Evolutionary conservation across 53 echinoderm and acorn worm species (phyloP).

Genomic region (Holothuria scabra): DNA sequence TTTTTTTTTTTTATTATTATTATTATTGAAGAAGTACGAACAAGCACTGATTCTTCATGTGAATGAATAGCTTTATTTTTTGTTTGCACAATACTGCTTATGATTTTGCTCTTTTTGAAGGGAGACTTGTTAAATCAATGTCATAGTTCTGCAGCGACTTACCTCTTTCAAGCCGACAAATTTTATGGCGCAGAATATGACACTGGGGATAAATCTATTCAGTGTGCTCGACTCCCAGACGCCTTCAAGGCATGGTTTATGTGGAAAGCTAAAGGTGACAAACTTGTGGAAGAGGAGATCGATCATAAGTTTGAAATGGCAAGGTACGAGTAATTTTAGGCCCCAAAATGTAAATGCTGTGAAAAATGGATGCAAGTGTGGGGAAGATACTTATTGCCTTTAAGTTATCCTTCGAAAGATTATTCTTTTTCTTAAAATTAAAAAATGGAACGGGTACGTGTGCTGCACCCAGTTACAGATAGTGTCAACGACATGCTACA

Average conservation of each 20-base stretch:
- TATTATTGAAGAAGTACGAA: too few relatives aligned
- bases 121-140: constrained; percentile 68
- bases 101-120: constrained; percentile 23
- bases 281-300: constrained; percentile 80
- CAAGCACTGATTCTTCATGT: not conserved
- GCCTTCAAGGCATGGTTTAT: constrained; percentile 95
- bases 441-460: too few relatives aligned
- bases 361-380: too few relatives aligned
- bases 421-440: too few relatives aligned
- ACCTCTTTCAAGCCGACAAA: constrained; percentile 93
- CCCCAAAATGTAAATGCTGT: too few relatives aligned
- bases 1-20: too few relatives aligned
- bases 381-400: too few relatives aligned
- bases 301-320: constrained; percentile 83
- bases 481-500: too few relatives aligned
- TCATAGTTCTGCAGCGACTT: constrained; percentile 70
- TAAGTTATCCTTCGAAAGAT: too few relatives aligned
- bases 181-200: constrained; percentile 87
- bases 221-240: constrained; percentile 86
- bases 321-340: constrained; percentile 46
- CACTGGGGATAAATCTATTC: constrained; percentile 92
- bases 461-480: too few relatives aligned
- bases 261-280: constrained; percentile 96
- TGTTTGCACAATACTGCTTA: not conserved
- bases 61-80: not conserved